Evolutionary conservation across 2,888 invertebrate genomes (phyloP), one percentile per base, ranked within the genome.

Genomic region (Anarsia innoxiella): DNA sequence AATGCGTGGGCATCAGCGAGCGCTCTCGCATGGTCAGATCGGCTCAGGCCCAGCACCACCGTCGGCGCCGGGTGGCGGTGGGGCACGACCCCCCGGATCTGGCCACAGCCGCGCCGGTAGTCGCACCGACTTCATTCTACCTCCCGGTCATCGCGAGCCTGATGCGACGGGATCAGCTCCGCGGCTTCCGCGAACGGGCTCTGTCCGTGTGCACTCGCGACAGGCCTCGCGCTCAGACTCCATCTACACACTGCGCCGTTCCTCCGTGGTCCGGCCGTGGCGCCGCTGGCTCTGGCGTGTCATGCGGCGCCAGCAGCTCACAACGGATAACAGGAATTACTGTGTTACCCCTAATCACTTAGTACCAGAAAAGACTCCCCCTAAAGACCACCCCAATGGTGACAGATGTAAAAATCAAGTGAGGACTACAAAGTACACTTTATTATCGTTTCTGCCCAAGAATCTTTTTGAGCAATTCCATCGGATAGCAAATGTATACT

Each of bases 381-480:
- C 88, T 30, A 91, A 91, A 54, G 91, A 92, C 48, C 94, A 95
- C 67, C 94, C 95, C 1, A 95, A 95, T 66, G 92, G 92, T n/a
- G 85, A 88, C 33, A 90, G 91, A 65, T 89, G 93, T 53, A 88
- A 91, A 65, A 97, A 97, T 73, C 89, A 92, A 79, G 92, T 97
- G 65, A 89, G 95, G 72, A 97, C 97, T 73, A 96, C 96, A 36
- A 97, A 98, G 82, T 99, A 99, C 76, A 96, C 96, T 13, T 66
- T 95, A 41, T 85, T 97, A 50, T 96, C 95, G 54, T 99, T 99
- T 83, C 83, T 99, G 65, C 97, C 98, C 40, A 94, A 97, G 78
- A 98, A 98, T 82, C 86, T 99, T 44, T 89, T 97, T 75, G 97
- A 98, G 85, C 98, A 99, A 84, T 97, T 99, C 76, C 97, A 97